Evolutionary conservation across 2,797 vertebrate species (phyloP), one percentile per base, ranked within the genome.

Genomic region (Catostomus latipinnis): DNA sequence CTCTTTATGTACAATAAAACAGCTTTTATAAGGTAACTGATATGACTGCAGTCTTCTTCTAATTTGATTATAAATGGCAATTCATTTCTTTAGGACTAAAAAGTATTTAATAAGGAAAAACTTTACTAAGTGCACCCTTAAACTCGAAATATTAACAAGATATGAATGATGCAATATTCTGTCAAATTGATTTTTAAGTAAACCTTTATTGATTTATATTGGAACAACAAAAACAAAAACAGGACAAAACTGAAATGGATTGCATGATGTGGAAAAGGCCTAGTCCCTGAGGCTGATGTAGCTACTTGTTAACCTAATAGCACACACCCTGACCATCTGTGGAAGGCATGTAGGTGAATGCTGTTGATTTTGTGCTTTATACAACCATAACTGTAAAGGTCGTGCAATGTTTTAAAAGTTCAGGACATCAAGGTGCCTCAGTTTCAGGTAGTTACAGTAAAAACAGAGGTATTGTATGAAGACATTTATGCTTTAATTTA

Each of bases 321-420:
- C 81, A 68, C 78, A 65, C 10, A 6, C 66, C 61, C 80, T 60
- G 81, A 82, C 69, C 46, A 74, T 52, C 84, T 83, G 81, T 78
- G 75, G 74, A 86, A 92, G 88, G 89, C 90, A 91, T 90, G 85
- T 82, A 87, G 85, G 82, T 85, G 82, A 90, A 89, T 56, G 62
- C 77, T 85, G 34, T 83, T 82, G 82, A 52, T 69, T 70, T 76
- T 81, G 53, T 63, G 56, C 75, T 66, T 81, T 62, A 74, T 61
- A 76, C 71, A 71, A 50, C 60, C 71, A 71, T 62, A 81, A 81
- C 58, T 66, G 70, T 79, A 72, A 6, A 79, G 61, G 43, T 57
- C 61, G 77, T 50, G 43, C 53, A n/a, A 74, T 60, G 50, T n/a
- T 62, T 22, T 53, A 82, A 72, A 79, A 11, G 13, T 46, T 84